A percentile compares a stretch with the other conserved stretches of the same genome.
phyloP scores from a whole-genome alignment of 64 coral and sea anemone genomes.

The Montipora capricornis region DNA sequence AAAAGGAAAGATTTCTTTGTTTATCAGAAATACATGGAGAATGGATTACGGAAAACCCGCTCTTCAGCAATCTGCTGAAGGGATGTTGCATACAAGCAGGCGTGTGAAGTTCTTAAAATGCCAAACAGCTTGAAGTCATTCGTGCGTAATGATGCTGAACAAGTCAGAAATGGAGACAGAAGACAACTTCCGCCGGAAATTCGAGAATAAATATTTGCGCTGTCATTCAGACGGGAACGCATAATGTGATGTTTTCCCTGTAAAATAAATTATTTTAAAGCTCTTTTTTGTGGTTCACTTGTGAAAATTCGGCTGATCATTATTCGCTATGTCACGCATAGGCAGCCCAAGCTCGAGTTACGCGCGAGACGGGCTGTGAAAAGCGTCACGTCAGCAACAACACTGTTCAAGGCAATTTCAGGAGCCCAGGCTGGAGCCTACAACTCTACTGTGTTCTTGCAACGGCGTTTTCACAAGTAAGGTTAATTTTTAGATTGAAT shows the following conservation, averaged over 20 bases:
- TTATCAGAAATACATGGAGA: not conserved
- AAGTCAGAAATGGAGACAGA: not conserved
- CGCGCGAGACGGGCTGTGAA: too few species aligned
- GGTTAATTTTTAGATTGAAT: too few species aligned
- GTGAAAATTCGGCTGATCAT: too few species aligned
- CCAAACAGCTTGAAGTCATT: not conserved
- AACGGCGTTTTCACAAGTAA: too few species aligned
- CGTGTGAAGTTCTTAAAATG: not conserved
- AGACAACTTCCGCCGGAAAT: constrained; percentile 6
- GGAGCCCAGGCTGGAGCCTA: too few species aligned
- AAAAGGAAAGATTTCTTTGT: not conserved
- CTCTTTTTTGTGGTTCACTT: too few species aligned
- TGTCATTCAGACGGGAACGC: not conserved
- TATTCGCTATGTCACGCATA: too few species aligned
- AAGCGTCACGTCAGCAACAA: too few species aligned
- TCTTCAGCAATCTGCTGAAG: not conserved
- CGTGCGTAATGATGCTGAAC: not conserved
- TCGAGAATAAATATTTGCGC: not conserved
- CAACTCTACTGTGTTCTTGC: too few species aligned
- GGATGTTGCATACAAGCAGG: not conserved
- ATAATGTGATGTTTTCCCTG: not conserved
- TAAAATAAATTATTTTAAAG: not conserved
- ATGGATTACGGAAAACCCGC: not conserved
- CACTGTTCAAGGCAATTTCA: too few species aligned
- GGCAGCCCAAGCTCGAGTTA: too few species aligned